Evolutionary conservation across 2,888 invertebrate species (phyloP).

Genomic region (Tachina lurida): DNA sequence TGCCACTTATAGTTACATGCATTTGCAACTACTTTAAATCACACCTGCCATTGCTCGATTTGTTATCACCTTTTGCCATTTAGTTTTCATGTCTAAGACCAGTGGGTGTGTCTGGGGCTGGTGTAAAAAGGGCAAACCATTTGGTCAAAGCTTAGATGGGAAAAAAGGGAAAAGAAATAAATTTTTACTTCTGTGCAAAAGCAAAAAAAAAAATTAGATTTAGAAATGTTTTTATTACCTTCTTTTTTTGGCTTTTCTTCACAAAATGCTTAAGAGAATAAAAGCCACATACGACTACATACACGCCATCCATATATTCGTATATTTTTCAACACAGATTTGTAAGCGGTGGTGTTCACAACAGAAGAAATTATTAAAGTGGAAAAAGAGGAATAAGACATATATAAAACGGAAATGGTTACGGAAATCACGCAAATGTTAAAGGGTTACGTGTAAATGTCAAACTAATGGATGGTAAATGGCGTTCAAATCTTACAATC

Average conservation of each 20-base stretch:
- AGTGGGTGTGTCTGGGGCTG: neutral
- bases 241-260: neutral
- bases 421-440: slow-evolving; percentile 70
- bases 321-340: slow-evolving; percentile 32
- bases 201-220: slow-evolving; percentile 11
- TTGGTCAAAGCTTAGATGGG: neutral
- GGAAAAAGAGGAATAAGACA: slow-evolving; percentile 45
- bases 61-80: slow-evolving; percentile 19
- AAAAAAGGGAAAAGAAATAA: neutral
- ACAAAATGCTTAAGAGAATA: slow-evolving; percentile 52
- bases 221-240: neutral
- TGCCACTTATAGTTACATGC: slow-evolving; percentile 47
- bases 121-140: slow-evolving; percentile 16
- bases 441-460: slow-evolving; percentile 70
- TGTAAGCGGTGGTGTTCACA: slow-evolving; percentile 30
- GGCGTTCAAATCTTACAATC: slow-evolving; percentile 55
- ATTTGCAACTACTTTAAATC: slow-evolving; percentile 13
- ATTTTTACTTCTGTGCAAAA: neutral
- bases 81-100: slow-evolving; percentile 11
- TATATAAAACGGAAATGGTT: slow-evolving; percentile 65
- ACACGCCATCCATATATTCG: slow-evolving; percentile 15
- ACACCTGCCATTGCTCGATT: neutral
- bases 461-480: slow-evolving; percentile 65
- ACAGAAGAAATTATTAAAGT: slow-evolving; percentile 8
- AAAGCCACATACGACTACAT: slow-evolving; percentile 20